Evolutionary conservation across 1,140 invertebrate species (phyloP), one percentile per base, ranked within the genome.

Genomic region (Babylonia areolata): DNA sequence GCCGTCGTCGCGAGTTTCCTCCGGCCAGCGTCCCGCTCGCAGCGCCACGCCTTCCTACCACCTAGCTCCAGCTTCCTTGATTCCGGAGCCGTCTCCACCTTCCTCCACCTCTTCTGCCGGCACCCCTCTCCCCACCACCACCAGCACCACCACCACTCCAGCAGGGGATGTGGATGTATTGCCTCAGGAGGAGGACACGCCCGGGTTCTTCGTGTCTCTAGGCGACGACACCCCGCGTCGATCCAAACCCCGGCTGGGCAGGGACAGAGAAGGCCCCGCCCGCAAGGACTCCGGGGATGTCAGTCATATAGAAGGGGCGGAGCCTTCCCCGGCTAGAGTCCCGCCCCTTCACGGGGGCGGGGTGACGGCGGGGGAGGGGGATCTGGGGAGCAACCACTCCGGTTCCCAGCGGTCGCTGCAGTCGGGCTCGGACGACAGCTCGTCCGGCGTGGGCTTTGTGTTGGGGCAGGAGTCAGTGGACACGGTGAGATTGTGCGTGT

Each of bases 171-270:
- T 37, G 46, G 78, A 80, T 1, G 78, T 31, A 9, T 31, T 28
- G 11, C 54, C 78, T 42, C 77, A 79, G 42, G 79, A 82, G 35
- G 79, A 82, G 35, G 42, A 84, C 58, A 40, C 73, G 86, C 64
- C 77, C 35, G 97, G 97, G n/a, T 99, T 99, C 95, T 98, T 98
- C 93, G 98, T 99, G 92, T 97, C 97, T 37, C 98, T 99, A 93
- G 97, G 98, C 92, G 96, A 97, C 92, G 96, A 97, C 79, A 80
- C 85, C 23, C 97, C 97, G 5, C 98, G 97, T 93, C 95, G 97
- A 91, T 97, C 97, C 0, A 97, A 97, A 40, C 86, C 85, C 86
- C 88, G 86, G 91, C 87, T 87, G 89, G 87, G 88, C 88, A 82
- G 87, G 84, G 64, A 71, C 54, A 51, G 89, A 88, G 54, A 89